Evolutionary conservation across 2,113 vertebrate genomes (phyloP).

Genomic region (Rynchops niger): DNA sequence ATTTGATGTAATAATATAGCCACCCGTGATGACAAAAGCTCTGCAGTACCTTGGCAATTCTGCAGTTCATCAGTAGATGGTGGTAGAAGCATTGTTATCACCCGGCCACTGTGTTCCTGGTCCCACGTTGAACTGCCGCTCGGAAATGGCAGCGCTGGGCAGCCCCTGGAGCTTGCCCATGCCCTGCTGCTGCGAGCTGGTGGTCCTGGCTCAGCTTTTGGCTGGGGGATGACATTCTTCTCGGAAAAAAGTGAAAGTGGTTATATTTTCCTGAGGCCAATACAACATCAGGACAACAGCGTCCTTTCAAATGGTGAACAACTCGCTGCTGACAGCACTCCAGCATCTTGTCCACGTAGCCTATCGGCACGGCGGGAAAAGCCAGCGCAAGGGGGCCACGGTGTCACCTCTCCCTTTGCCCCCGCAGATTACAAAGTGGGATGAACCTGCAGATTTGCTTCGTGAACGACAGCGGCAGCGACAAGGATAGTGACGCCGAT

Average conservation of each 20-base stretch:
- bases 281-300: background rate
- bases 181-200: rapidly evolving
- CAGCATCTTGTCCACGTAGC: background rate
- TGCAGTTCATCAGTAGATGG: slow-evolving; percentile 41
- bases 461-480: slow-evolving; percentile 96
- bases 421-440: slow-evolving; percentile 90
- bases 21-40: no score
- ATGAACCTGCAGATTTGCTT: slow-evolving; percentile 99
- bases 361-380: rapidly evolving
- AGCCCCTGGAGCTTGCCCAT: rapidly evolving
- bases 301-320: rapidly evolving
- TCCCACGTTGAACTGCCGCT: rapidly evolving
- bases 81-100: background rate
- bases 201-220: background rate
- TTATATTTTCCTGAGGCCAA: background rate
- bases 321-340: background rate
- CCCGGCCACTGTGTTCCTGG: rapidly evolving
- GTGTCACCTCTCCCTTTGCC: background rate
- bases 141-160: background rate
- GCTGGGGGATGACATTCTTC: background rate
- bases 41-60: background rate
- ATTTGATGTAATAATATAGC: background rate
- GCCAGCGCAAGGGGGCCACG: rapidly evolving
- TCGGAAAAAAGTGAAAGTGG: background rate
- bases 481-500: slow-evolving; percentile 97